Conservation (phyloP, 1,140 invertebrate genomes). For the Procambarus clarkii region DNA sequence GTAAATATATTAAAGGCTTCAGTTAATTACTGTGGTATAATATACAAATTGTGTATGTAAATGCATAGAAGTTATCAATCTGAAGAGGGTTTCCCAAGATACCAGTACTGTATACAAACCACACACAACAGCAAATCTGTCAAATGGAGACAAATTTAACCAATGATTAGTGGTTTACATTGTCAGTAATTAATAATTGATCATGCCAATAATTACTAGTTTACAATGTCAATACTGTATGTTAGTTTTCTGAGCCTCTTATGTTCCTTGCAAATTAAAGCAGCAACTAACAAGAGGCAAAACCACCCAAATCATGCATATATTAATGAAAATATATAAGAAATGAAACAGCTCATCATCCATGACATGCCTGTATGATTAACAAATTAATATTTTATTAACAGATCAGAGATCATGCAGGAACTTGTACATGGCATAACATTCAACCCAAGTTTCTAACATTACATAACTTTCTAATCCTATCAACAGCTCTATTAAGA, state of each 20-base stretch:
- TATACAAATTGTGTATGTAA: background rate
- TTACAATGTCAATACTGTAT: no score
- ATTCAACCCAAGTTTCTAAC: background rate
- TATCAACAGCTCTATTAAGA: background rate
- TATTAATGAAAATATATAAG: background rate
- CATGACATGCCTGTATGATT: slow-evolving; percentile 82
- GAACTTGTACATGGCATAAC: background rate
- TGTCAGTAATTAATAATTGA: background rate
- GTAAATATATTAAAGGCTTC: no score
- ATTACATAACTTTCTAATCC: background rate
- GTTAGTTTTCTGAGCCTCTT: no score
- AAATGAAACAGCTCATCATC: slow-evolving; percentile 7
- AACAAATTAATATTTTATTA: background rate
- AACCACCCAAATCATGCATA: background rate
- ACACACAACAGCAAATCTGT: no score
- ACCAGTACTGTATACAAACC: no score
- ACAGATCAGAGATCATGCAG: background rate
- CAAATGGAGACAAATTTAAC: no score
- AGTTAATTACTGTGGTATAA: background rate
- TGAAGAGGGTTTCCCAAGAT: no score
- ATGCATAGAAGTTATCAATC: no score
- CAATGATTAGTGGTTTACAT: no score
- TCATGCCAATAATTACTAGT: no score
- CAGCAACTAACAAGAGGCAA: background rate
- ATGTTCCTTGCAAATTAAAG: background rate